Base-by-base conservation (phyloP, 1,140 invertebrate genomes). In the Zeugodacus cucurbitae region DNA sequence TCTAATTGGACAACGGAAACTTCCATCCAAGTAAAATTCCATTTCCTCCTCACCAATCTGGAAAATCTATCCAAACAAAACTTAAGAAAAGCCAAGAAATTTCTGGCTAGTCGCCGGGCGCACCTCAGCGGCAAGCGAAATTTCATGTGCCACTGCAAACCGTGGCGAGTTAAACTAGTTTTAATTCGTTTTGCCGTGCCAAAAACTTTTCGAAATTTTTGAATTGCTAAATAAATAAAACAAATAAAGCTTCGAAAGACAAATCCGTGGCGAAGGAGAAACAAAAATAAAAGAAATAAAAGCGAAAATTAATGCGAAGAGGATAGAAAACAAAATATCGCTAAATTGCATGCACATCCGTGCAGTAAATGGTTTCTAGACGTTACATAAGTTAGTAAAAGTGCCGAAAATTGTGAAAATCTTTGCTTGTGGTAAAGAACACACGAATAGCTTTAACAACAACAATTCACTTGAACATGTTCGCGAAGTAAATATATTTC, bases 221-320 rank as follows among this genome's bases (percentile, higher is more conserved):
- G 58, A 74, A 74, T 86, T 32, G 26, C 54, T 54, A 86, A 32
- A 6, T 86, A 86, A 86, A 86, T 86, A 86, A n/a, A 86, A 48
- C 41, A 85, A 85, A 48, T 26, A 26, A 85, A n/a, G 17, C n/a
- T n/a, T 2, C 41, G 29, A 37, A 41, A 74, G 32, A 41, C 37
- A 74, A 74, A 74, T 37, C 20, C 5, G 48, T 29, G 32, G 32
- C 14, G 20, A 11, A 54, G 14, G n/a, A 3, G 1, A 54, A 86
- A 86, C 8, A 44, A 37, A 74, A 37, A 34, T 22, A 29, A 34
- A 14, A 20, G 37, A 32, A 48, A 58, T n/a, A 86, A 62, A 41
- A 34, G 59, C 7, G 10, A 62, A 48, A 44, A 8, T 44, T 1
- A 44, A 3, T 1, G 10, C 41, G 7, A 3, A 44, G 1, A 5